Conservation (phyloP, 2,113 vertebrate genomes). For the Sander lucioperca region DNA sequence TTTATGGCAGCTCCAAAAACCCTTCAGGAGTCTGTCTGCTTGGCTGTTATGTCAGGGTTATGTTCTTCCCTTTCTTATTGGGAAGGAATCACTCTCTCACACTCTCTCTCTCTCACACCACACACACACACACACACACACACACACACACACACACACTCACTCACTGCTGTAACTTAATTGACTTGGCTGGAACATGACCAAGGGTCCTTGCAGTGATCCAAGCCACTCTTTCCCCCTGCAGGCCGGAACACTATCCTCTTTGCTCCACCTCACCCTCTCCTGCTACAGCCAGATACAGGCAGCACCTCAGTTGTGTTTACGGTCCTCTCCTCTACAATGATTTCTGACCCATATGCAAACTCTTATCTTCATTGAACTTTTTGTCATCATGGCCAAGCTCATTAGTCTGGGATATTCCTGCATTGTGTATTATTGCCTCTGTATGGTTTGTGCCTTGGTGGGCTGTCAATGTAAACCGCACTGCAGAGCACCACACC, state of each 20-base stretch:
- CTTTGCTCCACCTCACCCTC: slow-evolving; percentile 12
- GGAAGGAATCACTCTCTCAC: slow-evolving; percentile 29
- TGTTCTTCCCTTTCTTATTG: slow-evolving; percentile 57
- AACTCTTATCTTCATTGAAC: slow-evolving; percentile 51
- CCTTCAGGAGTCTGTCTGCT: slow-evolving; percentile 6
- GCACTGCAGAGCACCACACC: slow-evolving; percentile 4
- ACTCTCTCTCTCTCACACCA: background rate
- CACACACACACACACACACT: slow-evolving; percentile 26
- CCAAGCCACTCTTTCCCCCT: slow-evolving; percentile 18
- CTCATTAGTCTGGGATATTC: slow-evolving; percentile 39
- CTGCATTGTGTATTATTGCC: slow-evolving; percentile 26
- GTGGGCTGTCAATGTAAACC: slow-evolving; percentile 27
- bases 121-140: background rate
- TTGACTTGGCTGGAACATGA: slow-evolving; percentile 52
- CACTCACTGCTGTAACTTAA: slow-evolving; percentile 38
- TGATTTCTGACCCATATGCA: slow-evolving; percentile 33
- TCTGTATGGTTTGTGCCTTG: slow-evolving; percentile 15
- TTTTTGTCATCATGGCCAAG: slow-evolving; percentile 33
- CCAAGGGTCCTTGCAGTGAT: slow-evolving; percentile 28
- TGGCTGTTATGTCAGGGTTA: slow-evolving; percentile 30
- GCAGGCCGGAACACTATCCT: slow-evolving; percentile 30
- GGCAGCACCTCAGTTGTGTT: slow-evolving; percentile 37
- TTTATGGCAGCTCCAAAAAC: slow-evolving; percentile 40
- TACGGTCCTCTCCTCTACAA: slow-evolving; percentile 7
- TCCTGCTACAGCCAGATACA: slow-evolving; percentile 5